Conservation (phyloP, 2,113 vertebrate species). For the Notechis scutatus region DNA sequence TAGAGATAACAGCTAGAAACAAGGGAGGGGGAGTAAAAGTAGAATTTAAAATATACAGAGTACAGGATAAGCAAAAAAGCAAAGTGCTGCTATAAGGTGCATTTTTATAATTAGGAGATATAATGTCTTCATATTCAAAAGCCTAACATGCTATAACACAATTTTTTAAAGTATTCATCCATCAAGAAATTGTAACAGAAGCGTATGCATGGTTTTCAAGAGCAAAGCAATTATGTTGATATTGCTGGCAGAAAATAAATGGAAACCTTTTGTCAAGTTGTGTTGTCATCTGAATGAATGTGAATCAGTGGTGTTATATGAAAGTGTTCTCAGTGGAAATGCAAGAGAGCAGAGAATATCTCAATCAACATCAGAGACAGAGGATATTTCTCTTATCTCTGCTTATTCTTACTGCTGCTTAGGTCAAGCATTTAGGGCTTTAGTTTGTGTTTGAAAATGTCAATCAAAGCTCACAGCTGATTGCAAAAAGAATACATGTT, state of each 20-base stretch:
- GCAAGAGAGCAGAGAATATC: neutral
- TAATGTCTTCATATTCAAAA: neutral
- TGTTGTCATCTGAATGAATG: neutral
- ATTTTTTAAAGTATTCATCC: neutral
- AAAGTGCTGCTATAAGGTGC: neutral
- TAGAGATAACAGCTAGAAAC: neutral
- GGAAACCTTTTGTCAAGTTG: slow-evolving; percentile 4
- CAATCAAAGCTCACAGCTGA: neutral
- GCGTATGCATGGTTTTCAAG: neutral
- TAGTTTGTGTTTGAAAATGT: neutral
- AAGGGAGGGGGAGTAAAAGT: neutral
- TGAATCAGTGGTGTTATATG: neutral
- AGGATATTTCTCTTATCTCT: slow-evolving; percentile 7
- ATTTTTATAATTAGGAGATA: neutral
- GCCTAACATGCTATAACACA: neutral
- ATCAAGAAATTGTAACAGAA: neutral
- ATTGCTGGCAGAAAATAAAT: neutral
- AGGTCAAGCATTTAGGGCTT: slow-evolving; percentile 21
- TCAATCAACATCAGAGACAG: slow-evolving; percentile 1
- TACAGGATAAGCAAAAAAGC: neutral
- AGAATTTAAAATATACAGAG: neutral
- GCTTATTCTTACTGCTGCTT: neutral
- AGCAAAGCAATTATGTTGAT: neutral
- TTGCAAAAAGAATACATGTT: neutral
- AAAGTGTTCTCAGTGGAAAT: neutral